phyloP scores from a whole-genome alignment of 2,888 invertebrate species.

The Drosophila histrio region DNA sequence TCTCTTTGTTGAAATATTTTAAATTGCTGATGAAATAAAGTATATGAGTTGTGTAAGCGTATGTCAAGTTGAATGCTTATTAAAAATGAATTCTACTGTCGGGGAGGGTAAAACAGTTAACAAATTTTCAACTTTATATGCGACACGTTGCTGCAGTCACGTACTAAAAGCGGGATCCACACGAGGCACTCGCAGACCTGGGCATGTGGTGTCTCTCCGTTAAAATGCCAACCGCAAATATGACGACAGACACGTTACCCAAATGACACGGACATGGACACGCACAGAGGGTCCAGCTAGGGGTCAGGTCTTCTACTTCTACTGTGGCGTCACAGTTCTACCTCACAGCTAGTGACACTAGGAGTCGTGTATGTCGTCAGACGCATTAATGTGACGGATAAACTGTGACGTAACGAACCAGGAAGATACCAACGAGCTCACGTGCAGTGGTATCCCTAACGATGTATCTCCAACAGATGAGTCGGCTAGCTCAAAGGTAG shows the following conservation, averaged over 20 bases:
- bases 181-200: not conserved
- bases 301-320: conserved; percentile 6
- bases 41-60: conserved; percentile 18
- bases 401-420: conserved; percentile 49
- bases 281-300: conserved; percentile 18
- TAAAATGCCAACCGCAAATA: conserved; percentile 39
- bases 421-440: conserved; percentile 36
- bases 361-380: conserved; percentile 20
- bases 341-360: not conserved
- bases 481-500: conserved; percentile 26
- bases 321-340: conserved; percentile 37
- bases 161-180: conserved; percentile 31
- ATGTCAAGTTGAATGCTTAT: conserved; percentile 39
- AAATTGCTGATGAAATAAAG: conserved; percentile 39
- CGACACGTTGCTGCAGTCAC: conserved; percentile 52
- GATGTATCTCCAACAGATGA: not conserved
- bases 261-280: conserved; percentile 59
- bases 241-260: conserved; percentile 58
- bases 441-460: conserved; percentile 21
- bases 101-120: conserved; percentile 18
- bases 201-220: conserved; percentile 1
- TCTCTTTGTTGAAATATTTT: not conserved
- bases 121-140: conserved; percentile 41
- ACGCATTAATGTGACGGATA: conserved; percentile 41
- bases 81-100: conserved; percentile 40